Evolutionary conservation across 1,140 invertebrate genomes (phyloP), one percentile per base, ranked within the genome.

Genomic region (Drosophila truncata): DNA sequence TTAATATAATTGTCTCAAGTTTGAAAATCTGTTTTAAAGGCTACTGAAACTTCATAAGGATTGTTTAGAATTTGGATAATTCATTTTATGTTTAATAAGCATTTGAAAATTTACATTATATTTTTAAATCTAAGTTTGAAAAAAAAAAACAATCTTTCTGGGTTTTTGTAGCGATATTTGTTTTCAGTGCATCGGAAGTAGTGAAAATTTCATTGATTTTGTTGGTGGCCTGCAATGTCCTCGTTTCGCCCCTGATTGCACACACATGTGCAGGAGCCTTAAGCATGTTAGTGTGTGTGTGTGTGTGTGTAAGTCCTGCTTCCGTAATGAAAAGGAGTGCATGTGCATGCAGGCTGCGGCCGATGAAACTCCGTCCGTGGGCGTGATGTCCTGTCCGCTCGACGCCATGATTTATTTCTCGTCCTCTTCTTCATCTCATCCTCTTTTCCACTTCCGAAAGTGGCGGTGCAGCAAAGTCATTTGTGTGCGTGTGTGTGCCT

Each of bases 191-290:
- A 55, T 55, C 33, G 84, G 85, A 84, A 88, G 85, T 84, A 90
- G 84, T 84, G 81, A 90, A 85, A 88, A 79, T 90, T 81, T 84
- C 81, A 88, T 90, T 85, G 84, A 88, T 88, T 88, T 88, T 88
- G 74, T 78, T 78, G 49, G 42, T 88, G 82, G 61, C 54, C 71
- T 70, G 66, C 77, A 85, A 75, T 71, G 83, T 82, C 82, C 82
- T 82, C 83, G 84, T 83, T 88, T 84, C 35, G 54, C 47, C 66
- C 33, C 46, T 41, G 80, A 70, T 78, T 65, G 74, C 65, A 16
- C 42, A 50, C 61, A 76, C 46, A 55, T 80, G 61, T 49, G 37
- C 33, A 62, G 46, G 25, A 63, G 49, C 7, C 18, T 13, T 33
- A 8, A 20, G 31, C 5, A 41, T n/a, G 39, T 44, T 3, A 25